Evolutionary conservation across 1,140 invertebrate genomes (phyloP).

Genomic region (Zophobas morio): DNA sequence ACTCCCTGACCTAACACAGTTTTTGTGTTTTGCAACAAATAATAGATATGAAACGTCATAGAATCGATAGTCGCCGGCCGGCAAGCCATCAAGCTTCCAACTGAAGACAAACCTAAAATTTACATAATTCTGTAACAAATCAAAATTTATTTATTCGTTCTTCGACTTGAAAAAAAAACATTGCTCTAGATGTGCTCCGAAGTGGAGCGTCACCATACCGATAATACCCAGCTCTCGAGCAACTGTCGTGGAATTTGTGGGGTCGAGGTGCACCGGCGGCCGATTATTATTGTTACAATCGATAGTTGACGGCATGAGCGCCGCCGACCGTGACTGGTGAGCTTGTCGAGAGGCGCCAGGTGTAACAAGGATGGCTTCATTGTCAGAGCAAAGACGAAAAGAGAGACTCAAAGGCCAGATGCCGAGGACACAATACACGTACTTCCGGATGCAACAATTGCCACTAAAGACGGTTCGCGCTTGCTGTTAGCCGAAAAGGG

Average conservation of each 20-base stretch:
- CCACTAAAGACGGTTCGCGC: not conserved
- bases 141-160: too few species aligned
- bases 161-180: too few species aligned
- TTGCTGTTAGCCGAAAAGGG: not conserved
- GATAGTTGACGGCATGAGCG: slow-evolving; percentile 47
- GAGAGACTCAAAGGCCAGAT: slow-evolving; percentile 17
- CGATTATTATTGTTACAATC: slow-evolving; percentile 48
- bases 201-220: too few species aligned
- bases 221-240: not conserved
- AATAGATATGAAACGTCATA: too few species aligned
- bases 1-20: too few species aligned
- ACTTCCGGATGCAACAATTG: slow-evolving; percentile 36
- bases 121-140: too few species aligned
- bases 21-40: too few species aligned
- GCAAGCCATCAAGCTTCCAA: too few species aligned
- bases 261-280: not conserved
- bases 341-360: slow-evolving; percentile 47
- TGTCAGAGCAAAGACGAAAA: slow-evolving; percentile 16
- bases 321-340: slow-evolving; percentile 20
- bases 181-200: too few species aligned
- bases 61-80: too few species aligned
- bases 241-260: not conserved
- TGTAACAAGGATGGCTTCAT: slow-evolving; percentile 23
- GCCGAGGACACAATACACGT: slow-evolving; percentile 29
- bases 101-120: too few species aligned